Base-by-base conservation (phyloP, 2,888 invertebrate species). In the Drosophila quasianomalipes region DNA sequence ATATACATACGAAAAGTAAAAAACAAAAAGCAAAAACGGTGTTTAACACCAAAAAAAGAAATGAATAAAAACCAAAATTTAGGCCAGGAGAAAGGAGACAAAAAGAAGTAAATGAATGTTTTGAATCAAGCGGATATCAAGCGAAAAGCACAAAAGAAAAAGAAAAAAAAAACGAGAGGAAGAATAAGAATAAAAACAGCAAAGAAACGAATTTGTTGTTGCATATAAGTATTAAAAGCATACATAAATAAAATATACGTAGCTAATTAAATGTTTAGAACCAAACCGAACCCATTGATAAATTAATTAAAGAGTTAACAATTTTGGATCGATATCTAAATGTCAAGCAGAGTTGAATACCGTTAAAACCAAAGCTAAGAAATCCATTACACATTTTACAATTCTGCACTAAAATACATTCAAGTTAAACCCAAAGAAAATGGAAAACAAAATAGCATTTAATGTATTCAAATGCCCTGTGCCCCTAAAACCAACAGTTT, bases 241-340 rank as follows among this genome's bases (percentile, higher is more conserved):
- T 59, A 41, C 68, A 63, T 54, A 68, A 28, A 49, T 30, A 61
- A 61, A 39, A 66, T 55, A 77, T 39, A 79, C 60, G 69, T 88
- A 89, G 89, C 74, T 85, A 87, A 84, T 74, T 85, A 79, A 89
- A 86, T 89, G 87, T 89, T 85, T 86, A 87, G 87, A 81, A 57
- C 72, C 63, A 67, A 61, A 58, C 22, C 51, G 44, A 52, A 65
- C 74, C 79, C 52, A 62, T 73, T 73, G 78, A 66, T 74, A 76
- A 44, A 44, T 47, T 16, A 76, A 19, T 83, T 73, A 64, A 67
- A 62, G 55, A 54, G 70, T 77, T 77, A 72, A 74, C 66, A 52
- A 58, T 70, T 63, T 75, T 65, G 28, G 39, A 44, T 35, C 58
- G 58, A 58, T 69, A 68, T 69, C 69, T 69, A 52, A 69, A 68